Evolutionary conservation across 1,140 invertebrate species (phyloP), one percentile per base, ranked within the genome.

Genomic region (Patella vulgata): DNA sequence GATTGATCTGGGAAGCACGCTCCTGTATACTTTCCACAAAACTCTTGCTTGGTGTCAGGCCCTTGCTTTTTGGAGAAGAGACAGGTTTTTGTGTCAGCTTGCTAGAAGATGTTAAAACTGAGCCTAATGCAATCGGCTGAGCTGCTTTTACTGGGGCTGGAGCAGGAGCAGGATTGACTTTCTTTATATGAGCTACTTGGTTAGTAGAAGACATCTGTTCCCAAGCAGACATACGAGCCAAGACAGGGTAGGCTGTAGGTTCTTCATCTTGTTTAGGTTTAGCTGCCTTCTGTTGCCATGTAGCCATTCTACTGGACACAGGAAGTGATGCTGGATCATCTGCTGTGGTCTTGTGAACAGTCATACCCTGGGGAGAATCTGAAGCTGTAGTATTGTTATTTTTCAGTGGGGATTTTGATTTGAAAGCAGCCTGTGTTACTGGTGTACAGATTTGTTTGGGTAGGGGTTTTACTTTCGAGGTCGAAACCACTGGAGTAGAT

Each of bases 221-320:
- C 78, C 77, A 81, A 11, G 78, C 80, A 42, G 75, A 80, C 77
- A 79, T 82, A 27, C 80, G 64, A 12, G 77, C 77, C 27, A 36
- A 63, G 5, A 82, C 77, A 27, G 80, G 69, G 56, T 69, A 79
- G 11, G 77, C 77, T 1, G 79, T 79, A 8, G 79, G 79, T 36
- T 81, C 79, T 21, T 78, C 74, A 17, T 77, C 73, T 31, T 63
- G 66, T 1, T 59, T 62, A 14, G 55, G 56, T 36, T 63, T 60
- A 6, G 50, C 60, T 3, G 68, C 66, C 56, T 64, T 73, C 59
- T 81, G 71, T 58, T 84, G 76, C 75, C 82, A 84, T 19, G 70
- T 66, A 14, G 75, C 79, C 67, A 73, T 75, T 39, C 80, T 76
- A 23, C 73, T 73, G n/a, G 79, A 75, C 25, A 83, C 68, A 9